Evolutionary conservation across 2,797 vertebrate genomes (phyloP).

Genomic region (Dryobates pubescens): DNA sequence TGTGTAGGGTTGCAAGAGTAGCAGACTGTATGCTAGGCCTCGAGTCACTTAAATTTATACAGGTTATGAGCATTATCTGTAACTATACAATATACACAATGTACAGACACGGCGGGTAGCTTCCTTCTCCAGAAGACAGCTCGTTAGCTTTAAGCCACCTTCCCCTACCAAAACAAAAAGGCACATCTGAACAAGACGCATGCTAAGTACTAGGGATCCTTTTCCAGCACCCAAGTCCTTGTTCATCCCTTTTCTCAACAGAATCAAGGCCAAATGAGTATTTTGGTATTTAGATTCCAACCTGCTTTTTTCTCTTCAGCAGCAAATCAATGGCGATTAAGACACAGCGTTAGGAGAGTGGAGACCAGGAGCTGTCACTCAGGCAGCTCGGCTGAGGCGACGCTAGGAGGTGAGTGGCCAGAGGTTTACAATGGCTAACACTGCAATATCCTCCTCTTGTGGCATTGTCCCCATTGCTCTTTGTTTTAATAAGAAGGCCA

Average conservation of each 20-base stretch:
- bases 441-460: neutral
- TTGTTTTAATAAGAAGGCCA: slow-evolving; percentile 84
- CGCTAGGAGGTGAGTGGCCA: slow-evolving; percentile 49
- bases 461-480: no score
- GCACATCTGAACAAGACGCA: slow-evolving; percentile 90
- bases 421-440: slow-evolving; percentile 35
- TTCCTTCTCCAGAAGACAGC: slow-evolving; percentile 89
- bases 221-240: slow-evolving; percentile 11
- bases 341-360: slow-evolving; percentile 66
- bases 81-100: slow-evolving; percentile 85
- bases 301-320: slow-evolving; percentile 68
- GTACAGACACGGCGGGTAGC: slow-evolving; percentile 88
- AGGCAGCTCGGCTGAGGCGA: slow-evolving; percentile 33
- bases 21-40: slow-evolving; percentile 76
- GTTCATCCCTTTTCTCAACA: slow-evolving; percentile 49
- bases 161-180: slow-evolving; percentile 89
- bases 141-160: slow-evolving; percentile 81
- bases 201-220: slow-evolving; percentile 58
- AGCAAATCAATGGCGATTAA: slow-evolving; percentile 78
- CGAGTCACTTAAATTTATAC: slow-evolving; percentile 76
- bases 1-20: slow-evolving; percentile 48
- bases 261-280: slow-evolving; percentile 57
- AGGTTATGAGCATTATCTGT: slow-evolving; percentile 78
- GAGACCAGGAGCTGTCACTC: slow-evolving; percentile 61
- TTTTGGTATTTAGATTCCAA: slow-evolving; percentile 68